Evolutionary conservation across 2,888 invertebrate species (phyloP).

Genomic region (Pachycephus smyrnensis): DNA sequence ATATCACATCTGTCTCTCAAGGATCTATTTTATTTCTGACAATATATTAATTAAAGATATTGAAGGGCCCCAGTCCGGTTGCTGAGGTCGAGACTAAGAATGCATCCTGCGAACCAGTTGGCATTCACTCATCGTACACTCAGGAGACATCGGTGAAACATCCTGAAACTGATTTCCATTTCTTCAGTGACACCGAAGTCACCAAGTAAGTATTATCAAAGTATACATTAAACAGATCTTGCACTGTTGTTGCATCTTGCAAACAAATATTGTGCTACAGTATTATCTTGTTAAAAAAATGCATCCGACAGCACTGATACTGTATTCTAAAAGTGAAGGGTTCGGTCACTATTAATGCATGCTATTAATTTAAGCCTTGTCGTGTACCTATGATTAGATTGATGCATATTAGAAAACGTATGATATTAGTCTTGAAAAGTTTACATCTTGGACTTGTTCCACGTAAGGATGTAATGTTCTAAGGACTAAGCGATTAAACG

Average conservation of each 20-base stretch:
- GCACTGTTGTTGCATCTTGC: neutral
- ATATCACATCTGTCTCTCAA: neutral
- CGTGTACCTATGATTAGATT: too few relatives aligned
- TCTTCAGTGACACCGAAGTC: conserved; percentile 94
- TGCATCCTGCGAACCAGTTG: conserved; percentile 22
- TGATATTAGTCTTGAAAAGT: too few relatives aligned
- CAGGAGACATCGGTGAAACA: conserved; percentile 64
- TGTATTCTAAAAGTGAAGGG: neutral
- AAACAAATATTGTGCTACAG: neutral
- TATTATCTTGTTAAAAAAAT: neutral
- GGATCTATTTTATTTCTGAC: neutral
- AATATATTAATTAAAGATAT: conserved; percentile 35
- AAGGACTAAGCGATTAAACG: neutral
- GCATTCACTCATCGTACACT: conserved; percentile 33
- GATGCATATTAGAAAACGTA: too few relatives aligned
- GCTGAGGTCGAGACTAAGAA: conserved; percentile 44
- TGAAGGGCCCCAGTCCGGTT: conserved; percentile 51
- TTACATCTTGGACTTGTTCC: neutral
- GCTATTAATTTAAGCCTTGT: too few relatives aligned
- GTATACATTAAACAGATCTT: too few relatives aligned
- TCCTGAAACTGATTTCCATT: conserved; percentile 81
- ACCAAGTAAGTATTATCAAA: conserved; percentile 67
- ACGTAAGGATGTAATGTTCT: neutral
- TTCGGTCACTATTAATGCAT: neutral
- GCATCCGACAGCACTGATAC: neutral